A percentile compares a stretch with the other conserved stretches of the same genome.
Conservation (phyloP, 2,888 invertebrate species). For the Endotricha flammealis region DNA sequence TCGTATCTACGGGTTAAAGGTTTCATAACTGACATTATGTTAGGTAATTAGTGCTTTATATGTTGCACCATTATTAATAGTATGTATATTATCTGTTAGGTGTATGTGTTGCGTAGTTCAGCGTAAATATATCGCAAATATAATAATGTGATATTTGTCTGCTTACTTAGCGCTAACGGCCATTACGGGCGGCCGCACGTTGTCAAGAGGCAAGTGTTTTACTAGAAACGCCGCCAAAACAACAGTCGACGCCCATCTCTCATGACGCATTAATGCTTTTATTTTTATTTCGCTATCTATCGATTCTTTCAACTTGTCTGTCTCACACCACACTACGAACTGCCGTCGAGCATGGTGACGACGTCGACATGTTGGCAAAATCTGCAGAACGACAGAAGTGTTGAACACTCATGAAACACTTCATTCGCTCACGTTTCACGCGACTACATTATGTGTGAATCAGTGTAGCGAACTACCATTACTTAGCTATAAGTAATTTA, state of each 20-base stretch:
- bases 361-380: conserved; percentile 45
- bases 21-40: background rate
- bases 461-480: conserved; percentile 40
- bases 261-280: conserved; percentile 78
- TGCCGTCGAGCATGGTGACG: conserved; percentile 44
- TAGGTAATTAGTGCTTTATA: conserved; percentile 1
- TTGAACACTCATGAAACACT: conserved; percentile 29
- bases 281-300: conserved; percentile 64
- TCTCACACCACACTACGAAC: conserved; percentile 43
- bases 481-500: conserved; percentile 38
- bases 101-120: conserved; percentile 15
- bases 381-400: conserved; percentile 24
- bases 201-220: conserved; percentile 79
- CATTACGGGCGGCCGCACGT: conserved; percentile 76
- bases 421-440: conserved; percentile 42
- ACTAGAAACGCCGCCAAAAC: conserved; percentile 68
- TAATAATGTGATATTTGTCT: conserved; percentile 63
- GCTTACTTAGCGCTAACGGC: conserved; percentile 75
- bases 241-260: conserved; percentile 70
- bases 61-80: conserved; percentile 3
- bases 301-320: conserved; percentile 52
- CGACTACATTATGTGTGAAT: conserved; percentile 42
- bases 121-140: conserved; percentile 21
- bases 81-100: conserved; percentile 1
- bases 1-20: conserved; percentile 2